Percentiles rank a stretch among this genome's conserved stretches.
Conservation (phyloP, 2,113 vertebrate genomes). For the Plecotus auritus region DNA sequence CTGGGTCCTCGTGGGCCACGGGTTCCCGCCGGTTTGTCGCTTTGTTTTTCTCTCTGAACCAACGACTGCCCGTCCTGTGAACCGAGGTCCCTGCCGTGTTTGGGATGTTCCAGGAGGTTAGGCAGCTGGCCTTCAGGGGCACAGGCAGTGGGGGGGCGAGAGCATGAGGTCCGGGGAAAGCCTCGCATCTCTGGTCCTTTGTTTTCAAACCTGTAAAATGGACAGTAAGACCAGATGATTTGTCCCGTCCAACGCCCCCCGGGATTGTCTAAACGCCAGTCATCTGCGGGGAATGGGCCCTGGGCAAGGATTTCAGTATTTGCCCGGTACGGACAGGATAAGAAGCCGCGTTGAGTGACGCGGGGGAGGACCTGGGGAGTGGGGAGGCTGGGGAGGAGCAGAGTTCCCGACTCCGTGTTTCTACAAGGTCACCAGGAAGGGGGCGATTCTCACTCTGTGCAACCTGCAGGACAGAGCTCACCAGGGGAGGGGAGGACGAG, state of each 20-base stretch:
- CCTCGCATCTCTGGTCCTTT: background rate
- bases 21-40: background rate
- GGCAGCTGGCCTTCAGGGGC: background rate
- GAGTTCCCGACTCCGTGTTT: rapidly evolving
- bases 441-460: background rate
- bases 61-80: background rate
- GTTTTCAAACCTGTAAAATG: background rate
- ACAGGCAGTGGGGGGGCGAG: background rate
- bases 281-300: background rate
- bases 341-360: background rate
- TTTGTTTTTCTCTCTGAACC: background rate
- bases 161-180: background rate
- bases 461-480: background rate
- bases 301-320: background rate
- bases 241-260: background rate
- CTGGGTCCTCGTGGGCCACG: background rate
- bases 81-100: background rate
- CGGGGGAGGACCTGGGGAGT: background rate
- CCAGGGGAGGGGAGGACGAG: background rate
- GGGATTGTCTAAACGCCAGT: background rate
- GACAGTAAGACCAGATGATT: background rate
- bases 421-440: background rate
- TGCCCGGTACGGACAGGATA: background rate
- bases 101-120: background rate
- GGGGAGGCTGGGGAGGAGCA: background rate